Base-by-base conservation (phyloP, 2,113 vertebrate species). In the Eira barbara region DNA sequence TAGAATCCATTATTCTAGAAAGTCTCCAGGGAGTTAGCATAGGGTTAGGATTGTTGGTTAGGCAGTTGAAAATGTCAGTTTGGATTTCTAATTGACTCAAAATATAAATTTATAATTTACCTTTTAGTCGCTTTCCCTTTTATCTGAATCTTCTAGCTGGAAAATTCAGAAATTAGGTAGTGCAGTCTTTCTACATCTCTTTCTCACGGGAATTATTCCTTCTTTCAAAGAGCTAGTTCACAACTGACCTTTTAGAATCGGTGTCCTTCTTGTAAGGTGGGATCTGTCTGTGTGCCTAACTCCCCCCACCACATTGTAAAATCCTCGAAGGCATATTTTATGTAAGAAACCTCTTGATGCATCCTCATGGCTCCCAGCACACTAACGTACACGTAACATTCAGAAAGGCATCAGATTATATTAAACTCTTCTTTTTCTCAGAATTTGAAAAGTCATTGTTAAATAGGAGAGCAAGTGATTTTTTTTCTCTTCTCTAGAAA, bases 401-500 rank as follows among this genome's bases (percentile, higher is more conserved):
- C 76, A 85, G 49, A 34, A 84, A 21, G 59, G 25, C 4, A 4
- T 97, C 85, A 84, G 52, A 39, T 89, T 90, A 25, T 27, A 87
- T 87, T 65, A 69, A 85, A 47, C 55, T 92, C n/a, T 69, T 59
- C 31, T 83, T 7, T 69, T 78, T 91, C 80, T 78, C 4, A 73
- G 79, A 86, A 71, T 84, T 55, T 85, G 63, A 89, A 82, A 89
- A 84, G 59, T 94, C 59, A 49, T 36, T 67, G 42, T 42, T 49
- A 84, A 74, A 25, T 47, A 2, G 27, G 55, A 74, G 61, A 74
- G 27, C 63, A 29, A 84, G 10, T 76, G 27, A 86, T 34, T 63
- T 39, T 52, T 96, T 86, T 84, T 23, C 17, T 57, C 17, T 96
- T 93, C 92, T 74, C 59, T 89, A 45, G 84, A 71, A 96, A 98